Percentiles rank a stretch among this genome's conserved stretches.
Evolutionary conservation across 1,140 invertebrate genomes (phyloP).

Genomic region (Pseudomyrmex concolor): DNA sequence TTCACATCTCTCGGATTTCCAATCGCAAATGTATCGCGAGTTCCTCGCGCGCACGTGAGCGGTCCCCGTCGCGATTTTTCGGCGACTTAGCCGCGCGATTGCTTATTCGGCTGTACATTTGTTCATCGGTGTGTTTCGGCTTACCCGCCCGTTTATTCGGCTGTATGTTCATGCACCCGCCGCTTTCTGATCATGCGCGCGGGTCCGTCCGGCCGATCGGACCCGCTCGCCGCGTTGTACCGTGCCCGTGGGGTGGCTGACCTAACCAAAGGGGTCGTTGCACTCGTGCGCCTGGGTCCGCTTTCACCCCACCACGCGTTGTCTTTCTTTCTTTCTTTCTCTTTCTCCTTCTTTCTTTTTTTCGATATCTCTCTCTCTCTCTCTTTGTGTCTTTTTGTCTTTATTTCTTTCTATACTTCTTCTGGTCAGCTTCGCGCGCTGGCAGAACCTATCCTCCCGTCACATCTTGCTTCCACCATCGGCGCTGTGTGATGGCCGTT

Average conservation of each 20-base stretch:
- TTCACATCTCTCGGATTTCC: neutral
- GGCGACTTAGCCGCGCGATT: slow-evolving; percentile 62
- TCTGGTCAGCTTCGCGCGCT: slow-evolving; percentile 76
- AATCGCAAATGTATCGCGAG: neutral
- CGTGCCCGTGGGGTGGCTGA: slow-evolving; percentile 82
- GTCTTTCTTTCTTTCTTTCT: slow-evolving; percentile 63
- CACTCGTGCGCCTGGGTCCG: slow-evolving; percentile 80
- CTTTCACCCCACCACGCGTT: slow-evolving; percentile 76
- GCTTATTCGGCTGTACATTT: slow-evolving; percentile 63
- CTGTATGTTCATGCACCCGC: slow-evolving; percentile 28
- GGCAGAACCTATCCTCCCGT: slow-evolving; percentile 69
- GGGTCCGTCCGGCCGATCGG: slow-evolving; percentile 65
- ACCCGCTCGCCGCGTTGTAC: slow-evolving; percentile 54
- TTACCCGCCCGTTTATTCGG: slow-evolving; percentile 67
- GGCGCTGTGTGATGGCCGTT: slow-evolving; percentile 36
- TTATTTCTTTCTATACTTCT: slow-evolving; percentile 61
- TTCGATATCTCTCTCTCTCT: slow-evolving; percentile 65
- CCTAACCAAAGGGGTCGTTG: slow-evolving; percentile 83
- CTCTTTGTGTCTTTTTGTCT: slow-evolving; percentile 72
- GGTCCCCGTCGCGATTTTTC: slow-evolving; percentile 57
- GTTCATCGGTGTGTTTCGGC: slow-evolving; percentile 62
- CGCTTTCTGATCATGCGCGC: slow-evolving; percentile 31
- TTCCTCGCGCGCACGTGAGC: slow-evolving; percentile 4
- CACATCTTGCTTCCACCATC: slow-evolving; percentile 39
- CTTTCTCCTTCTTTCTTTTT: slow-evolving; percentile 70